Evolutionary conservation across 23 tunicate genomes (phyloP).

Genomic region (Corella eumyota): DNA sequence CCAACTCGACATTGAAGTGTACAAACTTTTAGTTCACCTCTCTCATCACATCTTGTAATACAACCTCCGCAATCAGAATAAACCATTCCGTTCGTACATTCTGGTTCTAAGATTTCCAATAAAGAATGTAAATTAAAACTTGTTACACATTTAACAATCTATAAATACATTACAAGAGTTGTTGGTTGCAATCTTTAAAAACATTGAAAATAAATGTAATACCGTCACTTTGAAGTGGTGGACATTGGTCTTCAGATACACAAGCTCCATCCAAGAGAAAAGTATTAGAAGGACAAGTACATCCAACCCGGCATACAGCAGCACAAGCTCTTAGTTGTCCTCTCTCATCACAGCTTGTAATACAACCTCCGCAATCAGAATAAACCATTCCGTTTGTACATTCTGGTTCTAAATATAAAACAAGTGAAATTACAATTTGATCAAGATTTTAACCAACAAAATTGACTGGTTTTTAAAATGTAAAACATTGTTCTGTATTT

Average conservation of each 20-base stretch:
- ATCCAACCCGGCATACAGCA: neutral
- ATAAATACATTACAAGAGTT: too few relatives aligned
- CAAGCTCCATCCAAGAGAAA: neutral
- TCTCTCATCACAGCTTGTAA: slow-evolving; percentile 4
- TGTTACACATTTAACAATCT: too few relatives aligned
- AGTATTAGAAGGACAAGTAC: slow-evolving; percentile 3
- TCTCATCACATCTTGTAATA: slow-evolving; percentile 2
- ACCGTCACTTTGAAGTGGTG: slow-evolving; percentile 2
- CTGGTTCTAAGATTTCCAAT: too few relatives aligned
- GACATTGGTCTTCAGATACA: slow-evolving; percentile 4
- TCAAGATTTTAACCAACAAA: too few relatives aligned
- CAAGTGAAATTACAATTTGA: too few relatives aligned
- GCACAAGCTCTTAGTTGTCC: neutral
- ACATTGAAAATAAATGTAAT: too few relatives aligned
- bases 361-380: slow-evolving; percentile 20
- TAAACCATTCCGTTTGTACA: slow-evolving; percentile 27
- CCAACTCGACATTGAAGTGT: slow-evolving; percentile 1
- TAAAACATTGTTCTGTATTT: too few relatives aligned
- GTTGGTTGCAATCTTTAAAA: too few relatives aligned
- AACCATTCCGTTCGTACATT: slow-evolving; percentile 18
- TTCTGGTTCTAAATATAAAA: slow-evolving; percentile 1
- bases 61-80: slow-evolving; percentile 25
- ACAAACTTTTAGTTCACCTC: neutral
- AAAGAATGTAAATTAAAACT: too few relatives aligned
- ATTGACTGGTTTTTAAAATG: too few relatives aligned